Percentiles rank a stretch among this genome's conserved stretches.
Evolutionary conservation across 2,888 invertebrate genomes (phyloP).

Genomic region (Blomia tropicalis): DNA sequence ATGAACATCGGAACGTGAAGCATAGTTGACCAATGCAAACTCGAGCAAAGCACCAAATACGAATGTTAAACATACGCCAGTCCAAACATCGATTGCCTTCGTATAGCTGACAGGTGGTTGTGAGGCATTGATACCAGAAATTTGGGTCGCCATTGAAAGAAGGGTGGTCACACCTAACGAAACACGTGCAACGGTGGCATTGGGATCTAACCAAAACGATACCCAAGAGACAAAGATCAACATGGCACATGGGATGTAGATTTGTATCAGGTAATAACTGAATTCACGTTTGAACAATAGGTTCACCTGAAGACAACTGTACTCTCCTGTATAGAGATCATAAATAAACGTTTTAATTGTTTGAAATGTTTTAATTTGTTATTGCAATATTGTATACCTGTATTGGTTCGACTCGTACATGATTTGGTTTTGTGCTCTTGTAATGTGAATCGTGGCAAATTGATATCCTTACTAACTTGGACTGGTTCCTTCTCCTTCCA

Average conservation of each 20-base stretch:
- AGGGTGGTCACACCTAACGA: slow-evolving; percentile 89
- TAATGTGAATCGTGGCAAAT: slow-evolving; percentile 37
- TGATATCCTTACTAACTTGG: slow-evolving; percentile 54
- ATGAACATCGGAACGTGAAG: slow-evolving; percentile 80
- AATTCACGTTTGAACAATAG: slow-evolving; percentile 92
- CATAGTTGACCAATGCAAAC: slow-evolving; percentile 94
- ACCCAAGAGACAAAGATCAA: slow-evolving; percentile 94
- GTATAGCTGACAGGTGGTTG: slow-evolving; percentile 95
- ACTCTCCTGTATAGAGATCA: slow-evolving; percentile 56
- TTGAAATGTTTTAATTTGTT: slow-evolving; percentile 45
- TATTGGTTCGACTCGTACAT: slow-evolving; percentile 38
- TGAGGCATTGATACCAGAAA: slow-evolving; percentile 78
- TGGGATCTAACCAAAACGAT: slow-evolving; percentile 87
- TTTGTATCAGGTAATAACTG: slow-evolving; percentile 97
- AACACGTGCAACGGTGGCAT: slow-evolving; percentile 81
- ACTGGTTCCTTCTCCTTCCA: slow-evolving; percentile 88
- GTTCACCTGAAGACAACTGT: slow-evolving; percentile 94
- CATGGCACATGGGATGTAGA: slow-evolving; percentile 98
- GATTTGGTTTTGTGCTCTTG: slow-evolving; percentile 37
- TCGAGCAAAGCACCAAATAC: slow-evolving; percentile 93
- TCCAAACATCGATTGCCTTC: slow-evolving; percentile 95
- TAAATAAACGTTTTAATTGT: not conserved
- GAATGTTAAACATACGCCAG: slow-evolving; percentile 89
- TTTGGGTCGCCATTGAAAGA: slow-evolving; percentile 92
- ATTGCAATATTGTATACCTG: slow-evolving; percentile 46